Percentiles rank a stretch among this genome's conserved stretches.
Conservation (phyloP, 1,140 invertebrate genomes). For the Copidosoma floridanum region DNA sequence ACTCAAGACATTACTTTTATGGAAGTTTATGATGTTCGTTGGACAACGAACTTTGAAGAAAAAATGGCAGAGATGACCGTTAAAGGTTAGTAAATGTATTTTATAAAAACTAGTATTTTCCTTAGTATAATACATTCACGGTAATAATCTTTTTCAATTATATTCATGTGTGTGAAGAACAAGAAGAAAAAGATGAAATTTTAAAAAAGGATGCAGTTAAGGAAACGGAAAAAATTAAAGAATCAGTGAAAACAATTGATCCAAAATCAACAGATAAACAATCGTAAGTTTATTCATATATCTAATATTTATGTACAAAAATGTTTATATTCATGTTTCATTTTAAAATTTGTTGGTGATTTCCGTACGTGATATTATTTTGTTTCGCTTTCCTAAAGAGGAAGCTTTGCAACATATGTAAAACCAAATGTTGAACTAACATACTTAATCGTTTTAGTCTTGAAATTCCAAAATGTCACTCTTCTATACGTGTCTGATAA, state of each 20-base stretch:
- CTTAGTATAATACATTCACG: no score
- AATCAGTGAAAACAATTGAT: slow-evolving; percentile 39
- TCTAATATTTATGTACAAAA: slow-evolving; percentile 3
- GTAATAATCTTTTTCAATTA: no score
- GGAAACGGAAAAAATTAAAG: slow-evolving; percentile 22
- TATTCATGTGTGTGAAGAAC: slow-evolving; percentile 41
- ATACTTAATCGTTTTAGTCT: no score
- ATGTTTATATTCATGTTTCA: no score
- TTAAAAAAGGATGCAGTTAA: slow-evolving; percentile 30
- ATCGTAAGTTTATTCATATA: slow-evolving; percentile 52
- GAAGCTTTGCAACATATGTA: no score
- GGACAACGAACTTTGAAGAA: slow-evolving; percentile 55
- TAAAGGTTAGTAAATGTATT: slow-evolving; percentile 50
- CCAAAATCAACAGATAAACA: slow-evolving; percentile 43
- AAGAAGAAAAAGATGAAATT: slow-evolving; percentile 32
- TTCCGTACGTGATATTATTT: no score
- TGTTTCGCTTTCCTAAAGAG: no score
- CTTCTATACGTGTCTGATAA: no score
- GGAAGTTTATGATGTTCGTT: slow-evolving; percentile 56
- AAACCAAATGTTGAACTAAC: no score
- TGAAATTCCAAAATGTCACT: no score
- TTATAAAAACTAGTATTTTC: no score
- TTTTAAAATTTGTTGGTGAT: no score
- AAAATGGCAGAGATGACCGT: slow-evolving; percentile 50
- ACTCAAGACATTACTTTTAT: slow-evolving; percentile 55